Conservation (phyloP, 2,113 vertebrate genomes). For the Galbula dea region DNA sequence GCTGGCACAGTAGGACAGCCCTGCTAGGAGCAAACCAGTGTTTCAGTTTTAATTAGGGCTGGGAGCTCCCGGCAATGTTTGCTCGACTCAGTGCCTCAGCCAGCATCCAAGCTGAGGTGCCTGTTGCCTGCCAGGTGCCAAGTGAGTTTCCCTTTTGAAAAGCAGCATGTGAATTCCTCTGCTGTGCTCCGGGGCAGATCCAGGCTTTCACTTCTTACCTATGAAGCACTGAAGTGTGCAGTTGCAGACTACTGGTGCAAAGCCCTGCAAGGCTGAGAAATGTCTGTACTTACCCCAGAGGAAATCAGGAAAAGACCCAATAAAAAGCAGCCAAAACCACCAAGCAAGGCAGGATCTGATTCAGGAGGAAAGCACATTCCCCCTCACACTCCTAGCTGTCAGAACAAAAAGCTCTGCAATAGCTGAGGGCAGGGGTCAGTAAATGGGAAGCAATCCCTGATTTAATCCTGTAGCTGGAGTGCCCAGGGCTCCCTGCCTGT, state of each 20-base stretch:
- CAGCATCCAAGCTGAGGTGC: not conserved
- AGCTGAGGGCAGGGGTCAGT: not conserved
- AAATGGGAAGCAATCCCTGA: not conserved
- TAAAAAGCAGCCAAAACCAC: not conserved
- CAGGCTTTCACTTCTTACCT: not conserved
- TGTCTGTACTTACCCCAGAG: not conserved
- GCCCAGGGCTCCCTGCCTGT: not conserved
- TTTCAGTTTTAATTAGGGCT: not conserved
- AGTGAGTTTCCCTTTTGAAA: not conserved
- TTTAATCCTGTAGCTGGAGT: not conserved
- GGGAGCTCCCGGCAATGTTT: not conserved
- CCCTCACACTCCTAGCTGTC: accelerated
- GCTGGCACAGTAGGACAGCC: not conserved
- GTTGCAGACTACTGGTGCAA: not conserved
- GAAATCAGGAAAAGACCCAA: not conserved
- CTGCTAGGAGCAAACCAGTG: not conserved
- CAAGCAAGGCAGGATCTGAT: not conserved
- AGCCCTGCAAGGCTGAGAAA: not conserved
- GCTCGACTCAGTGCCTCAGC: not conserved
- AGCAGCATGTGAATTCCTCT: not conserved
- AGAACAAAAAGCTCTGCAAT: not conserved
- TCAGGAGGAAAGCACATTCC: not conserved
- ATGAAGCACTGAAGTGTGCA: not conserved
- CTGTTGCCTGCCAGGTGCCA: not conserved
- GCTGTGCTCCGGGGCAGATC: not conserved